These are phyloP conservation scores for Tethya wilhelma DNA, from an alignment of 37 sponge, comb jelly and placozoan genomes.

Conservation along the genomic window DNA sequence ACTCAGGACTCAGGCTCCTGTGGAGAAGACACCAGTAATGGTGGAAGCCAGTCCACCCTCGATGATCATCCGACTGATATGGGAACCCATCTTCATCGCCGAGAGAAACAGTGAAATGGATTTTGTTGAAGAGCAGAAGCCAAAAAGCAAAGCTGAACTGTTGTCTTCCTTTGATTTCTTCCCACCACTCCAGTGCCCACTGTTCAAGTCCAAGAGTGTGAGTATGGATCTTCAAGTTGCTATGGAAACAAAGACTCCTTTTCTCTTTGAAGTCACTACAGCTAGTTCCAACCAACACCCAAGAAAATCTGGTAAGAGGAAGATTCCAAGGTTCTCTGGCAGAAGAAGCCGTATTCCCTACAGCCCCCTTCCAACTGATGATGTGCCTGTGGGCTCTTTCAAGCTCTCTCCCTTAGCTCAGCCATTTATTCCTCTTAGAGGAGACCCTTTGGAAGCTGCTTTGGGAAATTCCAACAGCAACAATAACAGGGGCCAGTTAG, in stretches of 20 bases:
- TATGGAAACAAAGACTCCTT: no score
- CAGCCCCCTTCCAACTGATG: no score
- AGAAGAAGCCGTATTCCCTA: no score
- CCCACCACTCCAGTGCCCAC: conserved; percentile 8
- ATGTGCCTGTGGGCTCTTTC: no score
- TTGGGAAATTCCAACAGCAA: no score
- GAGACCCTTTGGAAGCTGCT: no score
- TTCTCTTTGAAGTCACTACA: no score
- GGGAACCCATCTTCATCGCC: background rate
- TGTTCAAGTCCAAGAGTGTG: conserved; percentile 8
- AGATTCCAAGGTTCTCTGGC: no score
- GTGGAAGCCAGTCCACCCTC: background rate
- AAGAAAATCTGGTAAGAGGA: no score
- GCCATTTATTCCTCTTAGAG: conserved; percentile 15
- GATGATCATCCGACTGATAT: background rate
- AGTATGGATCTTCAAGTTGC: background rate
- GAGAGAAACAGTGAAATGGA: background rate
- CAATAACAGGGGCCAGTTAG: no score
- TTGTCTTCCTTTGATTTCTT: conserved; percentile 9
- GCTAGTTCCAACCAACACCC: no score
- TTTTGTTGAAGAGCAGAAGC: background rate
- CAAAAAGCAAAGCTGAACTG: no score
- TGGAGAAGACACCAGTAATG: background rate
- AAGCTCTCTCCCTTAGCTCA: conserved; percentile 29
- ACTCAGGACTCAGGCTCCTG: background rate